Base-by-base conservation (phyloP, 1,140 invertebrate species). In the Zaprionus nigranus region DNA sequence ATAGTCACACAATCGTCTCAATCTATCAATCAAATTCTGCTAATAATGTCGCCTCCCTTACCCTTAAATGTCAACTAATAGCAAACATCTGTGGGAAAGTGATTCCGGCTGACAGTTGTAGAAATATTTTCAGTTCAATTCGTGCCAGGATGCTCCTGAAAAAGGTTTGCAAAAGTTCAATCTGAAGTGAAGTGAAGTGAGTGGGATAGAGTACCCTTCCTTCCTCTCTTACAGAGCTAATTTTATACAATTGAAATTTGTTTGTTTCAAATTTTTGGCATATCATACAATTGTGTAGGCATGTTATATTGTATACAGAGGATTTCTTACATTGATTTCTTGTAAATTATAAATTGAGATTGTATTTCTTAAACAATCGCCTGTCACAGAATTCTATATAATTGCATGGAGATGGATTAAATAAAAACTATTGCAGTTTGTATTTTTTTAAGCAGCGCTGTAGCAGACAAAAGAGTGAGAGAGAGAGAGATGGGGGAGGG, bases 21-120 rank as follows among this genome's bases (percentile, higher is more conserved):
- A 85, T 84, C 82, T 66, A 85, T 84, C 78, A 78, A 85, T 84
- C 82, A 85, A 81, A 85, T 28, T 57, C 57, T 24, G 46, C 81
- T 81, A 77, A 84, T 83, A 83, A 58, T 73, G 30, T 72, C 17
- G 24, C 60, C 38, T 51, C 26, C 9, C 67, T 51, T 65, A 11
- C 64, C 54, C 51, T 46, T 28, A 51, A 82, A 71, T 79, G 80
- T 82, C 80, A 82, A 34, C 61, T 59, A 73, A 62, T 66, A 54
- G 34, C 40, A 61, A 72, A 80, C 67, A 80, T 80, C 76, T 64
- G 28, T 24, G 36, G 17, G 46, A 34, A 20, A 70, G 30, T 70
- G 66, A 70, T 69, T 63, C 24, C 66, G 40, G 30, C 53, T 81
- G 81, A 84, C 82, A 83, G 75, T 69, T 67, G 69, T 84, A 60